These are phyloP conservation scores for Micromys minutus DNA, from an alignment of 2,113 vertebrate species.

Conservation along the genomic window DNA sequence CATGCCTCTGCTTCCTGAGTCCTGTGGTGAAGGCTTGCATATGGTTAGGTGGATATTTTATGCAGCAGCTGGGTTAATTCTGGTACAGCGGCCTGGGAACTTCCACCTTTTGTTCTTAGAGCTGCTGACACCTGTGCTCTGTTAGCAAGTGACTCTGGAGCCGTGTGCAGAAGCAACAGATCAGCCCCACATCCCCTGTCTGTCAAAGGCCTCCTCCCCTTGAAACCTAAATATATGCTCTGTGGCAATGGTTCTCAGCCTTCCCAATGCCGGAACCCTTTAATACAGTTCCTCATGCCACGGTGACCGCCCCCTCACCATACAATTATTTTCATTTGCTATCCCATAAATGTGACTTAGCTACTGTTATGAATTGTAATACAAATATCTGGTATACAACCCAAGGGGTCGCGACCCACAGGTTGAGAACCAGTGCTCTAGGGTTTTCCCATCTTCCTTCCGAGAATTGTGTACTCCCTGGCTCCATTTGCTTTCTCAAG, in stretches of 20 bases:
- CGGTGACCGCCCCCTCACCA: too few species aligned
- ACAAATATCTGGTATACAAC: not conserved
- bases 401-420: not conserved
- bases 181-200: not conserved
- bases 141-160: not conserved
- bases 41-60: not conserved
- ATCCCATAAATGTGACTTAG: not conserved
- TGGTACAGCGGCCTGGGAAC: not conserved
- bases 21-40: not conserved
- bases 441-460: not conserved
- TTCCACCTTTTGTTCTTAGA: not conserved
- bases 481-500: not conserved
- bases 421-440: not conserved
- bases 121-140: not conserved
- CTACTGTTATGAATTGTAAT: not conserved
- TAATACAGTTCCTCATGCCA: not conserved
- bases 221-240: not conserved
- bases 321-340: not conserved
- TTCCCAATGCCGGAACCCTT: not conserved
- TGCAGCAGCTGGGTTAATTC: not conserved
- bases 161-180: not conserved
- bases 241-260: not conserved
- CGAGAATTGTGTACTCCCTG: not conserved
- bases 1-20: not conserved
- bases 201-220: not conserved